Evolutionary conservation across 2,113 vertebrate species (phyloP), one percentile per base, ranked within the genome.

Genomic region (Calyptomena viridis): DNA sequence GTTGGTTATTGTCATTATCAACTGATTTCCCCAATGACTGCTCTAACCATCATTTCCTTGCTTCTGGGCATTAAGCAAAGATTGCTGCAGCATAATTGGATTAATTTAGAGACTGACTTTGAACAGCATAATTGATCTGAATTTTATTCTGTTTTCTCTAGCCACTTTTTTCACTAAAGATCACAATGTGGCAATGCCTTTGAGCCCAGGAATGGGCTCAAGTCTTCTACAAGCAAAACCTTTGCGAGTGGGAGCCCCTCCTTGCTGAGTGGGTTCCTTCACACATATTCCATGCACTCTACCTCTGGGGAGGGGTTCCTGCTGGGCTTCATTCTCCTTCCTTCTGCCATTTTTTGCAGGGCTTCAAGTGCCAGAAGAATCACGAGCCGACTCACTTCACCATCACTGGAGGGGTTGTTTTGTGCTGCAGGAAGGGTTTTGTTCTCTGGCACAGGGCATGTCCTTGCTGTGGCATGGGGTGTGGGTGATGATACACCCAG

Each of bases 51-150:
- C 16, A 33, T 92, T 84, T 94, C 64, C 44, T 84, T 39, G 74
- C 95, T 94, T 83, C 74, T 87, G 69, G 93, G 91, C 93, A 88
- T 94, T 95, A 87, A 92, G 49, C 80, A 92, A 91, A 93, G 88
- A 92, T 77, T 74, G 59, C 56, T 87, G 68, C 71, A 85, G 92
- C n/a, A 8, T 95, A 94, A 92, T 62, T 95, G 47, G 74, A 94
- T 97, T 94, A 89, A 90, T 92, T 89, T 90, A 75, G 92, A 89
- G 85, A 50, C 85, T 76, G 91, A 63, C 69, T 93, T 95, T 89
- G 94, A 95, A 89, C 42, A 82, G 55, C 44, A 24, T 94, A 92
- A 97, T 95, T 95, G 64, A 95, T 94, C 82, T 92, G 50, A 92
- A 83, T 92, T 92, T 90, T 96, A 84, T 92, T 93, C 79, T 22